Conservation (phyloP, 2,113 vertebrate genomes). For the Rhinolophus sinicus region DNA sequence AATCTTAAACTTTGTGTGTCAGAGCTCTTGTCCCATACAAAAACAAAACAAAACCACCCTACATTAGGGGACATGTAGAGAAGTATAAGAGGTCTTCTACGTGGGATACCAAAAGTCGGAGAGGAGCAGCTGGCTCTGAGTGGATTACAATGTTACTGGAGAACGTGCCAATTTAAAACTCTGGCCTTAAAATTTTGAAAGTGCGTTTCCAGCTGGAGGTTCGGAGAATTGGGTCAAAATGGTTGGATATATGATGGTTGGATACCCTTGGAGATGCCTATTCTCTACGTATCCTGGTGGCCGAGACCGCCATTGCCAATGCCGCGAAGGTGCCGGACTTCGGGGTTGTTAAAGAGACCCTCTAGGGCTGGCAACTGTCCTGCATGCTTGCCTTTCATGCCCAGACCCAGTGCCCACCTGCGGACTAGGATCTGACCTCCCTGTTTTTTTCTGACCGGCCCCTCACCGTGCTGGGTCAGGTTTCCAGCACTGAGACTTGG, state of each 20-base stretch:
- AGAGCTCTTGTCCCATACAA: not conserved
- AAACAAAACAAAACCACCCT: not conserved
- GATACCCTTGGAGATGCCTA: accelerated
- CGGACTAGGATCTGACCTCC: not conserved
- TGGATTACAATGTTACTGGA: not conserved
- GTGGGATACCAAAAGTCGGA: not conserved
- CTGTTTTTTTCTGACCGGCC: accelerated
- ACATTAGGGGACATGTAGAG: not conserved
- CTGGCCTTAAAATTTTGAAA: not conserved
- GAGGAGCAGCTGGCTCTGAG: not conserved
- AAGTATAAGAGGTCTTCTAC: not conserved
- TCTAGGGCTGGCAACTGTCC: accelerated
- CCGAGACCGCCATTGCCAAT: too few relatives aligned
- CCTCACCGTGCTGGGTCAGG: not conserved
- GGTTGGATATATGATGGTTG: not conserved
- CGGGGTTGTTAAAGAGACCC: not conserved
- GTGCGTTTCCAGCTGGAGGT: not conserved
- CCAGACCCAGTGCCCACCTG: accelerated
- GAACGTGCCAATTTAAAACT: too few relatives aligned
- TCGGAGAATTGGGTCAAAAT: not conserved
- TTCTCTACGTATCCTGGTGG: not conserved
- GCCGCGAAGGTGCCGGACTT: too few relatives aligned
- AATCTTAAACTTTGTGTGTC: not conserved
- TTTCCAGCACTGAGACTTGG: not conserved
- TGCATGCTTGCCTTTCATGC: accelerated